Evolutionary conservation across 2,888 invertebrate genomes (phyloP).

Genomic region (Atrina japonica): DNA sequence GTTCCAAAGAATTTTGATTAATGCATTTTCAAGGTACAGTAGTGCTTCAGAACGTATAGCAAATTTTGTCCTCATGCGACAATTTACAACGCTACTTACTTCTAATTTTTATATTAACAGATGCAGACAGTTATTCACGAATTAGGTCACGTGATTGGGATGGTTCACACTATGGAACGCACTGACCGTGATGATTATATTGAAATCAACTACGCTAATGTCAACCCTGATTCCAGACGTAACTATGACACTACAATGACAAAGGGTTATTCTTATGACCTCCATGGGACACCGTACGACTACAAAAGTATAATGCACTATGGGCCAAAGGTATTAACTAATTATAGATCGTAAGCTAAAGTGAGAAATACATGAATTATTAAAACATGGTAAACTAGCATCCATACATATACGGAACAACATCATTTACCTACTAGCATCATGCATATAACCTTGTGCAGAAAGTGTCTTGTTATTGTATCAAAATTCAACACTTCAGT

Average conservation of each 20-base stretch:
- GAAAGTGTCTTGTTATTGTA: too few relatives aligned
- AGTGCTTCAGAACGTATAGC: too few relatives aligned
- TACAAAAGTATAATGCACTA: slow-evolving; percentile 66
- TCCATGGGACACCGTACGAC: slow-evolving; percentile 51
- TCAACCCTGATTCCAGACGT: slow-evolving; percentile 39
- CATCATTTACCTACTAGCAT: neutral
- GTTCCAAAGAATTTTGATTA: too few relatives aligned
- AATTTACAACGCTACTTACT: too few relatives aligned
- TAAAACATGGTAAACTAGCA: too few relatives aligned
- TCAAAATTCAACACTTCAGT: too few relatives aligned
- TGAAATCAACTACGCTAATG: slow-evolving; percentile 45
- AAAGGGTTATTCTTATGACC: slow-evolving; percentile 31
- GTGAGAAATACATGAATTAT: too few relatives aligned
- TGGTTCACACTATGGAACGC: slow-evolving; percentile 56
- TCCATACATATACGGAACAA: too few relatives aligned
- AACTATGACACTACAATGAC: slow-evolving; percentile 49
- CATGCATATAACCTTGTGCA: too few relatives aligned
- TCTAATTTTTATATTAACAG: slow-evolving; percentile 48
- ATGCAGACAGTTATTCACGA: slow-evolving; percentile 52
- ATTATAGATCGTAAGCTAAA: too few relatives aligned
- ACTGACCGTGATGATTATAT: slow-evolving; percentile 56
- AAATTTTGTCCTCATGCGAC: too few relatives aligned
- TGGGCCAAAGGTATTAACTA: slow-evolving; percentile 52
- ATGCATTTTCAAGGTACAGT: too few relatives aligned
- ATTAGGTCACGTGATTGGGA: slow-evolving; percentile 59